Percentiles rank a stretch among this genome's conserved stretches.
These are phyloP conservation scores for Limanda limanda DNA, from an alignment of 2,113 vertebrate genomes.

Conservation along the genomic window DNA sequence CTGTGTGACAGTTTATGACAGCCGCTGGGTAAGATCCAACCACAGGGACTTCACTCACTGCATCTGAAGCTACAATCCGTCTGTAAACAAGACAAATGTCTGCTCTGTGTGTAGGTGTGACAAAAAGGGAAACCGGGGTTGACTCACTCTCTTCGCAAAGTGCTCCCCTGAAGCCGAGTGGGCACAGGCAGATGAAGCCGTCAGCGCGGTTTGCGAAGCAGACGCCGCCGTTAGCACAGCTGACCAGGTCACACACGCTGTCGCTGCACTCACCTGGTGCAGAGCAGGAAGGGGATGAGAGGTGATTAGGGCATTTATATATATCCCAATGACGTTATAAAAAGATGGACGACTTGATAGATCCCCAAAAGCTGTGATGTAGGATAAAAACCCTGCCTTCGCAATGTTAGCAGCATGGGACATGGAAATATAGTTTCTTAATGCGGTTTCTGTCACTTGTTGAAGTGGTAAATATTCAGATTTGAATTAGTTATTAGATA, in stretches of 20 bases:
- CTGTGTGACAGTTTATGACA: slow-evolving; percentile 8
- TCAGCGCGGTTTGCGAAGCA: slow-evolving; percentile 89
- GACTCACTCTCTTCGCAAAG: slow-evolving; percentile 94
- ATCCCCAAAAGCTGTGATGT: background rate
- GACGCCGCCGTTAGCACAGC: slow-evolving; percentile 89
- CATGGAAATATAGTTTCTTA: background rate
- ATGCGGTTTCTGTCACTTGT: no score
- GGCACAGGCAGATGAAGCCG: slow-evolving; percentile 93
- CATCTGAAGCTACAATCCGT: background rate
- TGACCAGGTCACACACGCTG: slow-evolving; percentile 88
- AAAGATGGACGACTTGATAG: background rate
- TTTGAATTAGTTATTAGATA: no score
- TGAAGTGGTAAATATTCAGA: no score
- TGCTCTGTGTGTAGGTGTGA: background rate
- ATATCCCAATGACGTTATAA: background rate
- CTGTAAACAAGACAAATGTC: slow-evolving; percentile 1
- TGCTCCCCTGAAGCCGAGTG: slow-evolving; percentile 90
- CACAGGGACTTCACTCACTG: slow-evolving; percentile 6
- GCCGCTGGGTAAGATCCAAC: slow-evolving; percentile 5
- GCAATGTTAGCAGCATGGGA: background rate
- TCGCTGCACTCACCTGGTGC: slow-evolving; percentile 92
- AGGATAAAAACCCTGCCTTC: background rate
- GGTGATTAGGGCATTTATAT: background rate
- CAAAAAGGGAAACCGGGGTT: background rate
- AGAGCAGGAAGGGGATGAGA: background rate